phyloP scores from a whole-genome alignment of 1,140 invertebrate species.

The Sinonovacula constricta region DNA sequence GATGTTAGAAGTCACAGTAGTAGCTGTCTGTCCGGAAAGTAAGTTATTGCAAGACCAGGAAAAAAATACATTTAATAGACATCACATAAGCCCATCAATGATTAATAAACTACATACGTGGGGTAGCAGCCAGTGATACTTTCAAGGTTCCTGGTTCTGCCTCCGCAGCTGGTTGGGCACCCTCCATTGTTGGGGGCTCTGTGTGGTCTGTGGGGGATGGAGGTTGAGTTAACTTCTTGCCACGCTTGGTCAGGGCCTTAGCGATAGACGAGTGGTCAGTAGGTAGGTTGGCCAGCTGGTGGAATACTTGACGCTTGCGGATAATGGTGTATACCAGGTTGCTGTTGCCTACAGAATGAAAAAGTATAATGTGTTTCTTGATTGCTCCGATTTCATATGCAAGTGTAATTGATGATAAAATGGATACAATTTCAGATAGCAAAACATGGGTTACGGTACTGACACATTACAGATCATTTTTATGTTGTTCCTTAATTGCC shows the following conservation, averaged over 20 bases:
- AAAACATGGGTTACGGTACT: too few relatives aligned
- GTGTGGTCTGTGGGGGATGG: conserved; percentile 48
- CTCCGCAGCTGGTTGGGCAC: conserved; percentile 90
- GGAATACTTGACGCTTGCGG: conserved; percentile 97
- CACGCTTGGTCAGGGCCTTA: conserved; percentile 87
- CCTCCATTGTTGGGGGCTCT: conserved; percentile 85
- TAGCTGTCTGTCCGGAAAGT: too few relatives aligned
- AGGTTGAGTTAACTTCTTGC: conserved; percentile 77
- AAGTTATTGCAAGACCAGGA: too few relatives aligned
- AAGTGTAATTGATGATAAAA: too few relatives aligned
- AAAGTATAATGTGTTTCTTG: too few relatives aligned
- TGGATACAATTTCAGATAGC: too few relatives aligned
- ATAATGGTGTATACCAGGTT: conserved; percentile 99
- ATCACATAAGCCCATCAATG: too few relatives aligned
- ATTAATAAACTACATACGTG: conserved; percentile 80
- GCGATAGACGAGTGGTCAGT: conserved; percentile 93
- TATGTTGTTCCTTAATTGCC: too few relatives aligned
- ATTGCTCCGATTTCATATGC: too few relatives aligned
- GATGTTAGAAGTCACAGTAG: too few relatives aligned
- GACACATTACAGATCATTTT: too few relatives aligned
- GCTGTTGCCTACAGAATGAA: conserved; percentile 87
- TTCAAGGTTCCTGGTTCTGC: conserved; percentile 84
- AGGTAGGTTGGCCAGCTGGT: conserved; percentile 96
- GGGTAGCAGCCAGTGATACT: conserved; percentile 92
- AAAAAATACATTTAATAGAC: too few relatives aligned